Percentiles rank a stretch among this genome's conserved stretches.
These are phyloP conservation scores for Apogon hyalosoma DNA, from an alignment of 2,797 vertebrate species.

Conservation along the genomic window DNA sequence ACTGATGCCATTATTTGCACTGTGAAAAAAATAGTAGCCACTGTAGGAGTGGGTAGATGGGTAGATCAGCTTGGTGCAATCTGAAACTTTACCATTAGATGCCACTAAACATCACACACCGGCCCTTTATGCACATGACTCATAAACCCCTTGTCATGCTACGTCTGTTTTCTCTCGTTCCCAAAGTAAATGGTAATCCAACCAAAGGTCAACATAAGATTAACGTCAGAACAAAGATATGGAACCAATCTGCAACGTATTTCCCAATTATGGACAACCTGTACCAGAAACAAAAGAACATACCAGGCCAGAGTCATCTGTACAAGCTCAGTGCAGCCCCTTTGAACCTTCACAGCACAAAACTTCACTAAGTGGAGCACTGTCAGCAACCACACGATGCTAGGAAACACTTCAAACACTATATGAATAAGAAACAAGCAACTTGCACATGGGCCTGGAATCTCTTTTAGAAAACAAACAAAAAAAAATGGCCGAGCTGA, in stretches of 20 bases:
- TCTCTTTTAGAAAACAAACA: conserved; percentile 33
- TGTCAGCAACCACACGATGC: conserved; percentile 64
- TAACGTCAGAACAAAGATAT: conserved; percentile 31
- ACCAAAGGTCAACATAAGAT: conserved; percentile 8
- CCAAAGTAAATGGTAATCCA: conserved; percentile 22
- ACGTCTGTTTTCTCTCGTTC: conserved; percentile 25
- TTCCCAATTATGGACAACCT: conserved; percentile 37
- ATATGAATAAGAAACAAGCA: conserved; percentile 43
- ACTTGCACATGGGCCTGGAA: conserved; percentile 60
- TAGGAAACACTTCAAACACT: conserved; percentile 73
- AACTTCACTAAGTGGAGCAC: conserved; percentile 39
- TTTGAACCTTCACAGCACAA: conserved; percentile 46
- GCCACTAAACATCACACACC: no score
- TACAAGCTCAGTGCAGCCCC: conserved; percentile 24
- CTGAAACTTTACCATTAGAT: no score
- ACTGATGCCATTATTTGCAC: no score
- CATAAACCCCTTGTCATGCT: conserved; percentile 3
- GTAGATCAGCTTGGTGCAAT: no score
- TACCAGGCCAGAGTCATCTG: conserved; percentile 30
- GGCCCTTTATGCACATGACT: conserved; percentile 2
- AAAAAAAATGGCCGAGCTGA: conserved; percentile 50
- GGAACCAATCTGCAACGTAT: conserved; percentile 30
- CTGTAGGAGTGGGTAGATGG: no score
- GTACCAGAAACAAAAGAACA: conserved; percentile 22
- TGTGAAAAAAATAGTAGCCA: no score